Percentiles rank a stretch among this genome's conserved stretches.
Evolutionary conservation across 2,797 vertebrate genomes (phyloP).

Genomic region (Tiaroga cobitis): DNA sequence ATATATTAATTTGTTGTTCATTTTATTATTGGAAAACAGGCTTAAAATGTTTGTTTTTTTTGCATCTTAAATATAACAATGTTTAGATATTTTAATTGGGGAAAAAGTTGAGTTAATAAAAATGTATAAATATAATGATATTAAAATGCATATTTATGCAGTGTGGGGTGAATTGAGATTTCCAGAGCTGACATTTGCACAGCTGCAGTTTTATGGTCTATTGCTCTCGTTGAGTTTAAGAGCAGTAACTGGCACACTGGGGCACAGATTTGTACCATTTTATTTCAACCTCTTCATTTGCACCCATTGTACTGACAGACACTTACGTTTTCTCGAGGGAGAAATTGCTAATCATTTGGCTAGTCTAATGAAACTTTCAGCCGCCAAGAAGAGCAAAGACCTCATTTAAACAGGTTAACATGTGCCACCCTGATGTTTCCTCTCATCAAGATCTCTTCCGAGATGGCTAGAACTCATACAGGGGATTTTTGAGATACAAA

Average conservation of each 20-base stretch:
- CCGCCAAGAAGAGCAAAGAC: not conserved
- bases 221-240: conserved; percentile 18
- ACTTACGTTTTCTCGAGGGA: not conserved
- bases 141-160: not conserved
- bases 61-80: not conserved
- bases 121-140: not conserved
- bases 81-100: not conserved
- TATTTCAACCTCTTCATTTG: conserved; percentile 14
- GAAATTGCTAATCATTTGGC: conserved; percentile 18
- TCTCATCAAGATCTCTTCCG: conserved; percentile 20
- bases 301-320: not conserved
- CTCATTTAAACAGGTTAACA: conserved; percentile 30
- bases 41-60: not conserved
- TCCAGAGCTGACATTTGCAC: not conserved
- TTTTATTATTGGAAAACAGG: not conserved
- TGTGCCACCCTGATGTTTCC: conserved; percentile 33
- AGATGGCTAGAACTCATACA: not conserved
- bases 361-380: conserved; percentile 25
- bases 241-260: conserved; percentile 2
- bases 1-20: not conserved
- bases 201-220: conserved; percentile 9
- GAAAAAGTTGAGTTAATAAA: not conserved
- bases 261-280: not conserved
- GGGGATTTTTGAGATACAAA: conserved; percentile 38
- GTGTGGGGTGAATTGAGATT: not conserved